Conservation (phyloP, 2,797 vertebrate species). For the Ficedula albicollis region DNA sequence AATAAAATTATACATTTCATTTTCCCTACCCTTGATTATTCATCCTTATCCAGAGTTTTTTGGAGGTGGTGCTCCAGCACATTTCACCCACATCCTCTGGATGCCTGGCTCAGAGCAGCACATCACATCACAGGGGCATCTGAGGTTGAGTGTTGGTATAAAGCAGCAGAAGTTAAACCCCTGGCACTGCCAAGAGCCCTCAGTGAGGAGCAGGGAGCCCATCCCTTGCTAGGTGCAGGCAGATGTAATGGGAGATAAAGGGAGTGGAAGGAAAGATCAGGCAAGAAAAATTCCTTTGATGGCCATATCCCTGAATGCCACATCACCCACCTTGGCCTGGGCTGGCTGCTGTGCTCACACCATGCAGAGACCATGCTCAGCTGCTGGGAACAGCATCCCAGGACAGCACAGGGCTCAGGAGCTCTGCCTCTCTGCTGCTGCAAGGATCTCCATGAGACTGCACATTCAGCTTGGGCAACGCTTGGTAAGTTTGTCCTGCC, state of each 20-base stretch:
- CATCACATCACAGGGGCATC: neutral
- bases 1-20: neutral
- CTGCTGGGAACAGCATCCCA: neutral
- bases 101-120: neutral
- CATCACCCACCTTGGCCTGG: neutral
- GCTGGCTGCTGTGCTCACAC: neutral
- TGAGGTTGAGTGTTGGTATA: neutral
- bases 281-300: neutral
- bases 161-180: neutral
- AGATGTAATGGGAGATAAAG: neutral
- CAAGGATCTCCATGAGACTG: neutral
- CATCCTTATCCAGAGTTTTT: neutral
- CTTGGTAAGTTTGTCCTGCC: neutral
- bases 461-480: neutral
- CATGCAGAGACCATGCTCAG: fast-evolving
- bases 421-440: neutral
- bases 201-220: neutral
- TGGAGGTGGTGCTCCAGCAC: neutral
- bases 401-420: neutral
- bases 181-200: neutral
- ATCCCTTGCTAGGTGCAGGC: neutral
- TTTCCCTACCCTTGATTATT: neutral
- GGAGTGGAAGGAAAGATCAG: neutral
- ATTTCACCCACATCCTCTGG: neutral
- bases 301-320: too few species aligned